Base-by-base conservation (phyloP, 2,113 vertebrate species). In the Corythaixoides concolor region DNA sequence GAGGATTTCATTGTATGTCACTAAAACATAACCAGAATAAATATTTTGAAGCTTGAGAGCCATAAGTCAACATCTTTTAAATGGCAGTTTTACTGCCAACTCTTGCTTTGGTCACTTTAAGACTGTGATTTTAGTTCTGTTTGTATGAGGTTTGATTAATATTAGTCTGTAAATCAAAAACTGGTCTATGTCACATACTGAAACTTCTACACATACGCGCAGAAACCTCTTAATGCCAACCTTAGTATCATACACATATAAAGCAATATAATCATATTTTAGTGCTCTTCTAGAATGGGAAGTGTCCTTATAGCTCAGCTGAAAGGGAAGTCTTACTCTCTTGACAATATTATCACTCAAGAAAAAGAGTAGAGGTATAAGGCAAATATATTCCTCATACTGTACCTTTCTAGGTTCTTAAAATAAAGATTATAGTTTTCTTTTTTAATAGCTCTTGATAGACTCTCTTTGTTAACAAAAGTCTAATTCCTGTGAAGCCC, bases 161-260 rank as follows among this genome's bases (percentile, higher is more conserved):
- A 73, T 43, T 52, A 41, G 32, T 53, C 82, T 0, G 0, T 62
- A 63, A 85, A 53, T 11, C 0, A 3, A 81, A 52, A 59, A 22
- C 14, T 52, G 6, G 5, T 28, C 30, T 47, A 11, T 53, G 6
- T 23, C 13, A 52, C 12, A 30, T 68, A 59, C 20, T 17, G 27
- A 60, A 87, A 69, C 22, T 21, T 39, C 41, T 69, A 41, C n/a
- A 49, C 17, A 39, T 32, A 50, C 1, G 2, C 49, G 28, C 19
- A 33, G 50, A 67, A 53, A 75, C 35, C 23, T 86, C 12, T n/a
- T 49, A 58, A 67, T 49, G 22, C 45, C 47, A 62, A 4, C 18
- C 33, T 53, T 37, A 35, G 43, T 24, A 12, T 21, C 8, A 14
- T 39, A 15, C 64, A 4, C 23, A 35, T 84, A 27, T 50, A 60